Base-by-base conservation (phyloP, 2,888 invertebrate species). In the Branchipolynoe longqiensis region DNA sequence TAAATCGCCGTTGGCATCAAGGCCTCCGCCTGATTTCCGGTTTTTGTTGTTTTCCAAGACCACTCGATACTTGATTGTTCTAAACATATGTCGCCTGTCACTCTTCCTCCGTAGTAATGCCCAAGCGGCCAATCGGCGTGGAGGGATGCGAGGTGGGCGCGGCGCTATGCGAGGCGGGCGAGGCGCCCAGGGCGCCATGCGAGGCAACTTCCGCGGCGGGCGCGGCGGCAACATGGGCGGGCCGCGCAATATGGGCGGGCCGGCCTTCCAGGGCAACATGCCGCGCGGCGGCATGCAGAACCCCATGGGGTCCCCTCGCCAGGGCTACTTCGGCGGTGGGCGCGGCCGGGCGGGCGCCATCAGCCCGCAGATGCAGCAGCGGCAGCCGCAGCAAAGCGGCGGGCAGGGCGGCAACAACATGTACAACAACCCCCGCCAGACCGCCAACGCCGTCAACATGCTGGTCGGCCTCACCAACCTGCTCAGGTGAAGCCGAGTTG, bases 381-480 rank as follows among this genome's bases (percentile, higher is more conserved):
- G 2, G 4, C 48, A 28, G 18, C 78, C 41, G 28, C 28, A 31
- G 28, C 28, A 31, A 1, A 31, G 54, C 1, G 28, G 48, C 4
- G n/a, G 48, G 0, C 41, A 48, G 28, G 48, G 48, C 8, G 48
- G 78, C 48, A 48, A 28, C 54, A 78, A 78, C 28, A 78, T 78
- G 78, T 78, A 78, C 78, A 78, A 78, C 33, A 78, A 78, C 78
- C 78, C 78, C 25, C 78, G 78, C 41, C 78, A 78, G 54, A 78
- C 78, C 48, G 78, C 78, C 12, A 78, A 78, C 48, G 78, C 78
- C 48, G 78, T 78, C 78, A 78, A 78, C 78, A 78, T 78, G 78
- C 48, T 78, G 22, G 78, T 78, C 28, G 78, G 78, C 28, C 48
- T 78, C n/a, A 78, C 78, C 41, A 78, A 78, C 78, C 28, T 78